A percentile compares a stretch with the other conserved stretches of the same genome.
Conservation (phyloP, 2,113 vertebrate genomes). For the Petroica traversi region DNA sequence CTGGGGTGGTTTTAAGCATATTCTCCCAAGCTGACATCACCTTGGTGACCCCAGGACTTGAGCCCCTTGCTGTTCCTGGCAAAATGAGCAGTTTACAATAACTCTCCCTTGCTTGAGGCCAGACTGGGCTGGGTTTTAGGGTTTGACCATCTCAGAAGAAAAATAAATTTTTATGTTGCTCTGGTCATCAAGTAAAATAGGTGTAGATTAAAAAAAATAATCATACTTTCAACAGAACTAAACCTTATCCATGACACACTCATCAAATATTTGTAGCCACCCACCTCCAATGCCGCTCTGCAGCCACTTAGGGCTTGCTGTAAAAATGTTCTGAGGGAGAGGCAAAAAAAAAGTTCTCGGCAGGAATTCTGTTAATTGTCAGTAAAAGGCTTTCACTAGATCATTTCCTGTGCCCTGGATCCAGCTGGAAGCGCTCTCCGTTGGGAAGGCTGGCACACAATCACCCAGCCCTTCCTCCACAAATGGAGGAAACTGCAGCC, state of each 20-base stretch:
- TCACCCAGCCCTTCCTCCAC: neutral
- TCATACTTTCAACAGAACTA: neutral
- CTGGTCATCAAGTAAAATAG: neutral
- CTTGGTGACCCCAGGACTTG: neutral
- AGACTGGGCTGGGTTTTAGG: neutral
- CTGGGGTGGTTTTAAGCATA: neutral
- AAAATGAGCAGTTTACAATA: neutral
- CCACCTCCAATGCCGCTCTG: neutral
- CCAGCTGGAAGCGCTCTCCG: slow-evolving; percentile 1
- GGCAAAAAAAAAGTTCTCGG: slow-evolving; percentile 13
- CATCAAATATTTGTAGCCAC: neutral
- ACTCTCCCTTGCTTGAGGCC: neutral
- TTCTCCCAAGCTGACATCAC: neutral
- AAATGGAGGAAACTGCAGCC: slow-evolving; percentile 70
- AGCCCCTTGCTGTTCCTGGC: neutral
- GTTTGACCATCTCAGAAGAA: neutral
- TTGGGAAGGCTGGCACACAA: neutral
- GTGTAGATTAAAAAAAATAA: neutral
- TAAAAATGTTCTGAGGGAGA: neutral
- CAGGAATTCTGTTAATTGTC: slow-evolving; percentile 73
- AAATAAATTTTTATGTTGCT: neutral
- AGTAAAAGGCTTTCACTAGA: slow-evolving; percentile 28
- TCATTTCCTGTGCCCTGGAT: slow-evolving; percentile 68
- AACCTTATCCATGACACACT: neutral
- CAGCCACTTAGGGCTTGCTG: neutral